Evolutionary conservation across 2,888 invertebrate genomes (phyloP), one percentile per base, ranked within the genome.

Genomic region (Geotrupes spiniger): DNA sequence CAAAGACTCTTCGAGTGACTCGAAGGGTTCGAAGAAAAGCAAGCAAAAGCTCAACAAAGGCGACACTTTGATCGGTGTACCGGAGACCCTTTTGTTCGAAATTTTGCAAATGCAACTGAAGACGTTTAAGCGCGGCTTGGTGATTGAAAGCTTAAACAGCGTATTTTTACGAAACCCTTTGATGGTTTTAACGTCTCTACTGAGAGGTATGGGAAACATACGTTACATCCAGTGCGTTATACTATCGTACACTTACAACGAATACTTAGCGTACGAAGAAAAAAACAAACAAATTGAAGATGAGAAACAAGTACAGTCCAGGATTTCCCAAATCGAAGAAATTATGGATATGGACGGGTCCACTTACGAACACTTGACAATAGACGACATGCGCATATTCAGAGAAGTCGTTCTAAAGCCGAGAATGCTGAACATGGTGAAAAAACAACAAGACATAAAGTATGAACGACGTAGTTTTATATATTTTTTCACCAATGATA

Each of bases 71-170:
- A 41, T 66, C 21, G 59, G 64, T 26, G 56, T 71, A 11, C 52
- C 63, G 0, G 47, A 59, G 40, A 61, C 64, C 1, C 44, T 60
- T 2, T 53, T 67, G 2, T 51, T 49, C 3, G 61, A 65, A 27
- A 46, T 70, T 15, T 36, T 70, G 11, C 53, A 54, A 38, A 31
- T 48, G 8, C 60, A 59, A 49, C 39, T 69, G 21, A n/a, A 17
- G 2, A 16, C 37, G 4, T 59, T 55, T 38, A 40, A 51, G 25
- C 54, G 43, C 14, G 66, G 64, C 14, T 10, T 71, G 16, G 56
- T 72, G 5, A 62, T 72, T 8, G 71, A 72, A 50, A 64, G 65
- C 17, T 54, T 73, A 14, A 27, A 62, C 10, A 71, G 69, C 44
- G 53, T 55, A 4, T 72, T 73, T 48, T 45, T 73, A 8, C 45